Base-by-base conservation (phyloP, 1,140 invertebrate species). In the Ditylenchus dipsaci region DNA sequence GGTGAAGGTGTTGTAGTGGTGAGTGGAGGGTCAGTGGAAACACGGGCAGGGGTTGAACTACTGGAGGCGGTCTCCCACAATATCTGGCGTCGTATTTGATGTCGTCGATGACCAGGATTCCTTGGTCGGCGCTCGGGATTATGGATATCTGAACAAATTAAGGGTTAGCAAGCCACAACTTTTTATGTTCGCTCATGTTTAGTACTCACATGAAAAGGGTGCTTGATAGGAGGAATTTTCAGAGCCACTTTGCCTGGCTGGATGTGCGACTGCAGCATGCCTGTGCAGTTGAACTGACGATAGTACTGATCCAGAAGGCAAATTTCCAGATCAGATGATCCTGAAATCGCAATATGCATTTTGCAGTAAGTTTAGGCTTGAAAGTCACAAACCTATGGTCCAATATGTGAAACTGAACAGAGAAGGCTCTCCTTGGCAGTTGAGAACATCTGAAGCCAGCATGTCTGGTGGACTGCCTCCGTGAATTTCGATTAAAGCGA, bases 241-340 rank as follows among this genome's bases (percentile, higher is more conserved):
- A 80, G 60, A 26, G 79, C 69, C 9, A 80, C 81, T 81, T 80
- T 80, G 17, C 81, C 78, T 23, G 78, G 78, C 67, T 82, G 82
- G 13, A 82, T 62, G 27, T 58, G 53, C 30, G 81, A 74, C 38
- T 81, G 61, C n/a, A 80, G 61, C 67, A 80, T 71, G 67, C 78
- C 78, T 13, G 78, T 80, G 53, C 78, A 80, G 65, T 80, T 80
- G 49, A 80, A 82, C 56, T 75, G 66, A 7, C 63, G 57, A n/a
- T 68, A 65, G 33, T 68, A n/a, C 63, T 65, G n/a, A 56, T 80
- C 81, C n/a, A 79, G 63, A 21, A 80, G 61, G 67, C 78, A 80
- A 45, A 80, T 83, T 73, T 80, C 78, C 30, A 80, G 61, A 61
- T 80, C 78, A 19, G 78, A 65, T 19, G 47, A 67, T 17, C 78